Conservation (phyloP, 2,888 invertebrate species). For the Parasteatoda lunata region DNA sequence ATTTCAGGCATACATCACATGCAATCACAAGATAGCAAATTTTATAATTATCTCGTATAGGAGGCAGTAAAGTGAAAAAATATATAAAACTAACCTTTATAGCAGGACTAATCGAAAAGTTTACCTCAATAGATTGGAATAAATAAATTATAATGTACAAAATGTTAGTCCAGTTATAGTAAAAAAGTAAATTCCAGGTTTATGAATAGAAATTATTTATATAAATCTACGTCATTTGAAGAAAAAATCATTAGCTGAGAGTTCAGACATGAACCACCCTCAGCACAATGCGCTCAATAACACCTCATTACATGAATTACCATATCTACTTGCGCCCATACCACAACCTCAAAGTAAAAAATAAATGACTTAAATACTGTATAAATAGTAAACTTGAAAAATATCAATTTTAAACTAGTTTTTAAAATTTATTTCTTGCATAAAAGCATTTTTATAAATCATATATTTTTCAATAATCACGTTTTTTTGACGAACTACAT, state of each 20-base stretch:
- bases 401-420: background rate
- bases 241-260: conserved; percentile 63
- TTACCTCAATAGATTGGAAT: conserved; percentile 21
- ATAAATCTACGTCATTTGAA: conserved; percentile 67
- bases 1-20: background rate
- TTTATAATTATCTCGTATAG: background rate
- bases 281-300: conserved; percentile 66
- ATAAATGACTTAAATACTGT: background rate
- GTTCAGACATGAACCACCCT: conserved; percentile 66
- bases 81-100: conserved; percentile 55
- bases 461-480: background rate
- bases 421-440: background rate
- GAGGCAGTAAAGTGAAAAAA: conserved; percentile 40
- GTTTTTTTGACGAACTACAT: conserved; percentile 42
- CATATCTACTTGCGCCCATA: conserved; percentile 65
- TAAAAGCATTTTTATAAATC: background rate
- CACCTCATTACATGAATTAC: conserved; percentile 62
- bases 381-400: background rate
- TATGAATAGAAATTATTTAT: conserved; percentile 51
- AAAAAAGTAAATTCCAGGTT: conserved; percentile 41
- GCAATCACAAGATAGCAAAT: background rate
- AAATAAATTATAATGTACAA: conserved; percentile 38
- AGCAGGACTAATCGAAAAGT: conserved; percentile 52
- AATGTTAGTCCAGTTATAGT: conserved; percentile 26
- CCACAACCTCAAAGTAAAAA: conserved; percentile 45